Evolutionary conservation across 2,888 invertebrate genomes (phyloP), one percentile per base, ranked within the genome.

Genomic region (Metallyticus violacea): DNA sequence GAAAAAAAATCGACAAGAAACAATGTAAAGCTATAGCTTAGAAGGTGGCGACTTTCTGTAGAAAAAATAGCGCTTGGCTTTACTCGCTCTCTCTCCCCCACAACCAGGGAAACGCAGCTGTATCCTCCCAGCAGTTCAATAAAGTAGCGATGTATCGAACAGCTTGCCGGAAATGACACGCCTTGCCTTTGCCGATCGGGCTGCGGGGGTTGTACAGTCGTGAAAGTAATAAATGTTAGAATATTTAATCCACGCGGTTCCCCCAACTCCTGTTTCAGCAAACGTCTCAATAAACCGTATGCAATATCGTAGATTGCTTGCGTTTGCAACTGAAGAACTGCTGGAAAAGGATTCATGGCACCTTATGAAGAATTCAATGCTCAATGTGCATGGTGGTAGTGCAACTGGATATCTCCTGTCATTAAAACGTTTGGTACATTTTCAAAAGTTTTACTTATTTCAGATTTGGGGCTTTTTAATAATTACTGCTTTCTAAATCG

Each of bases 141-240:
- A 82, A 82, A 76, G 82, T 62, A 62, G 40, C 40, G 40, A 76
- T 62, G 76, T 82, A 82, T 82, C 76, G 82, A 82, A 82, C 82
- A 82, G 76, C 29, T 26, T 82, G 82, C 82, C 26, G 62, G 76
- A 76, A 62, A 76, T 76, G 82, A 82, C 62, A 26, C 81, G 81
- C 29, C 40, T 26, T 30, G 81, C 7, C 25, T 81, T 62, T 62
- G 40, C 40, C 40, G 40, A 62, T 62, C 40, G 40, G 22, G 40
- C 40, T 22, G 40, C 40, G 40, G 15, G 40, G 40, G 40, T 62
- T 62, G 40, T 62, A 40, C 82, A 82, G 82, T 29, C 82, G 81
- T 76, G 82, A 76, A 76, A 76, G 82, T 82, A 82, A 82, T 82
- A 82, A 82, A 82, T 82, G 81, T 81, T 62, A 76, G 82, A 82